These are phyloP conservation scores for Molossus alvarezi DNA, from an alignment of 2,797 vertebrate species.

Conservation along the genomic window DNA sequence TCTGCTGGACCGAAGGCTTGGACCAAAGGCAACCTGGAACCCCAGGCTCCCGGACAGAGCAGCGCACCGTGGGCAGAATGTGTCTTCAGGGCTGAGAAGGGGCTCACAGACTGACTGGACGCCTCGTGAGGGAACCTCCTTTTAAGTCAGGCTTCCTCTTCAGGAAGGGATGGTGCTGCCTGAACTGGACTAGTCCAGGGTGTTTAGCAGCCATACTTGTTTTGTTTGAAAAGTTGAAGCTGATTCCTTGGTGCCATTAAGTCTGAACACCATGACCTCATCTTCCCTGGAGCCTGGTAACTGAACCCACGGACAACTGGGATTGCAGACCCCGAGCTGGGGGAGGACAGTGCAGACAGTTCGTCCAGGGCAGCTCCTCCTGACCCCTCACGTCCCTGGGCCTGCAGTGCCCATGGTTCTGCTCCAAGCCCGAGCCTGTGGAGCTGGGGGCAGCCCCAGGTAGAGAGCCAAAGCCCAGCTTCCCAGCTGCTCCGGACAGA, in stretches of 20 bases:
- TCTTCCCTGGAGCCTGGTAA: background rate
- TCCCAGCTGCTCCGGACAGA: background rate
- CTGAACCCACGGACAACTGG: background rate
- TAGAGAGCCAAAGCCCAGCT: background rate
- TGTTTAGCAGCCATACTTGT: background rate
- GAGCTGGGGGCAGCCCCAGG: too few species aligned
- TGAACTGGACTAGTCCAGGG: background rate
- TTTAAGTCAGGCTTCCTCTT: background rate
- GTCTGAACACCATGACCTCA: background rate
- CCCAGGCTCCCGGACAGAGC: background rate
- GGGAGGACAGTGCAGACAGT: too few species aligned
- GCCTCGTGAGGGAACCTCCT: background rate
- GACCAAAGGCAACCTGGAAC: too few species aligned
- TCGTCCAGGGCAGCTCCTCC: background rate
- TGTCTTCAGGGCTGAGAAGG: background rate
- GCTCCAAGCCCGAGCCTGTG: background rate
- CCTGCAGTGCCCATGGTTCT: background rate
- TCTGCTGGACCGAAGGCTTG: background rate
- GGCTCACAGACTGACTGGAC: fast-evolving
- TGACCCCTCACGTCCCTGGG: background rate
- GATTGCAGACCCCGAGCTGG: background rate
- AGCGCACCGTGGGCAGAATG: background rate
- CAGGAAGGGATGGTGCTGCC: background rate
- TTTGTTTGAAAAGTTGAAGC: background rate
- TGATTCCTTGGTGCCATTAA: background rate